A percentile compares a stretch with the other conserved stretches of the same genome.
These are phyloP conservation scores for Elephantulus edwardii DNA, from an alignment of 2,113 vertebrate species.

Conservation along the genomic window DNA sequence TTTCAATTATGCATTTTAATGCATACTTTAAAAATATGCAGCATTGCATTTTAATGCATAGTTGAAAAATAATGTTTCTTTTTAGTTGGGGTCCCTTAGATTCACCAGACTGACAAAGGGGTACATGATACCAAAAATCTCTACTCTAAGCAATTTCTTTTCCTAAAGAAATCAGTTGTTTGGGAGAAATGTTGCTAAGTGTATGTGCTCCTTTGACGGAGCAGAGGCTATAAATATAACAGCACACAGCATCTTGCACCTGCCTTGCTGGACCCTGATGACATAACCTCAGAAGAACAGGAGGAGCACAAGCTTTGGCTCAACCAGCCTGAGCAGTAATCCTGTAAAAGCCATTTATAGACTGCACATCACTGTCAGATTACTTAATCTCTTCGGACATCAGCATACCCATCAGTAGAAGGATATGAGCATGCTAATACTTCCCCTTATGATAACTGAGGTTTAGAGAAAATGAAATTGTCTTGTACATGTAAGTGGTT, in stretches of 20 bases:
- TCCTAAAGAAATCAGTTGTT: constrained; percentile 18
- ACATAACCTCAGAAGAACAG: not conserved
- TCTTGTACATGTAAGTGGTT: not conserved
- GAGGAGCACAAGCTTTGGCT: not conserved
- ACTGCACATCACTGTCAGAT: not conserved
- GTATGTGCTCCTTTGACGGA: not conserved
- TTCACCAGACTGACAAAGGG: not conserved
- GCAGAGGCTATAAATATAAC: not conserved
- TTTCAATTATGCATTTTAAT: constrained; percentile 23
- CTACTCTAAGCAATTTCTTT: not conserved
- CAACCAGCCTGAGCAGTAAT: not conserved
- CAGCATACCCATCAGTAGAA: constrained; percentile 25
- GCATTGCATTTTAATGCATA: not conserved
- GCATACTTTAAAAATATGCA: not conserved
- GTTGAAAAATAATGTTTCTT: too few species aligned
- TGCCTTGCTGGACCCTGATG: not conserved
- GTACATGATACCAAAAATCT: not conserved
- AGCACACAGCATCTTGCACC: not conserved
- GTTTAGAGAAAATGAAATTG: constrained; percentile 49
- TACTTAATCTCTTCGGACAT: constrained; percentile 29
- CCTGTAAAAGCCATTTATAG: not conserved
- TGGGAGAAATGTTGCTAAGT: not conserved
- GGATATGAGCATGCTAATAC: not conserved
- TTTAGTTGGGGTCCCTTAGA: too few species aligned
- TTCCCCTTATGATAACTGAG: constrained; percentile 29